These are phyloP conservation scores for Eristalis arbustorum DNA, from an alignment of 2,888 invertebrate genomes.

Conservation along the genomic window DNA sequence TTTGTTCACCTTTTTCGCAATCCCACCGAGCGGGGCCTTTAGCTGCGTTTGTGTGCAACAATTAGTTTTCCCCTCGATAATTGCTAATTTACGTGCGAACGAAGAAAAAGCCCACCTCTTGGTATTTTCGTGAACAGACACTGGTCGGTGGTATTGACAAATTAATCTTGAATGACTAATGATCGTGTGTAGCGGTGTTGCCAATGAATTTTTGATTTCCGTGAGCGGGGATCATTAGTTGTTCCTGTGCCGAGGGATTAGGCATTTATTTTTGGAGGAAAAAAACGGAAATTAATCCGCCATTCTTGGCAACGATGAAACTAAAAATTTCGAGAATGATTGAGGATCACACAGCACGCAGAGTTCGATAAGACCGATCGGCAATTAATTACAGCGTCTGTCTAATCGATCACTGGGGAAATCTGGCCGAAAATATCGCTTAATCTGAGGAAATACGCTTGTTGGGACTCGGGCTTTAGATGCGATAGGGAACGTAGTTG, in stretches of 20 bases:
- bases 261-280: background rate
- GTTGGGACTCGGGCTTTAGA: background rate
- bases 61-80: constrained; percentile 1
- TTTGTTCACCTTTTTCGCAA: background rate
- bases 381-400: constrained; percentile 16
- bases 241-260: background rate
- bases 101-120: background rate
- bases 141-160: constrained; percentile 9
- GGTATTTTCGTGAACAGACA: background rate
- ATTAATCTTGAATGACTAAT: constrained; percentile 13
- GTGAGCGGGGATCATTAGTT: background rate
- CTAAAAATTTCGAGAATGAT: background rate
- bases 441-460: background rate
- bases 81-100: constrained; percentile 11
- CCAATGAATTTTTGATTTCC: background rate
- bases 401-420: background rate
- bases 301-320: background rate
- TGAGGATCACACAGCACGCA: background rate
- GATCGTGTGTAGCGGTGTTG: background rate
- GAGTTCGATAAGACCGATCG: background rate
- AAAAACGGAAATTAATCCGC: background rate
- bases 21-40: background rate
- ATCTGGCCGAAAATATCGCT: background rate
- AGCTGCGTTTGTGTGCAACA: background rate
- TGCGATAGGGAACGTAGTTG: too few species aligned